Conservation (phyloP, 2,888 invertebrate species). For the Sipha maydis region DNA sequence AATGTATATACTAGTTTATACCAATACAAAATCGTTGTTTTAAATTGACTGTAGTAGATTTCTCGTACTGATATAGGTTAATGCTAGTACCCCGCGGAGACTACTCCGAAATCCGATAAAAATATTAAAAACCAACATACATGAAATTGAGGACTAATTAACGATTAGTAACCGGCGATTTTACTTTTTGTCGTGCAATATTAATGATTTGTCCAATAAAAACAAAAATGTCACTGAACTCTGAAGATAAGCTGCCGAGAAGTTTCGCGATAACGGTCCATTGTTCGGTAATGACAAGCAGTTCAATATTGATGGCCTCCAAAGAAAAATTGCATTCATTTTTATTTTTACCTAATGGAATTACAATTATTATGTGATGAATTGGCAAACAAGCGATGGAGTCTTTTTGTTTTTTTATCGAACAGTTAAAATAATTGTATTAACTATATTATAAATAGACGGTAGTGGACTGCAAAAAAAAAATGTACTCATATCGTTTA, state of each 20-base stretch:
- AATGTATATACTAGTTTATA: neutral
- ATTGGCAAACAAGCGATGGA: neutral
- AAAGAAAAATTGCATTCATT: conserved; percentile 25
- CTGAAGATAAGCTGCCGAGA: conserved; percentile 24
- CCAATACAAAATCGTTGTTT: neutral
- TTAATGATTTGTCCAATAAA: conserved; percentile 12
- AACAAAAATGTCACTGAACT: conserved; percentile 51
- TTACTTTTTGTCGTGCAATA: conserved; percentile 25
- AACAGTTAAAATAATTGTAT: neutral
- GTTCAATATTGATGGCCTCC: conserved; percentile 32
- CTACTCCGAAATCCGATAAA: neutral
- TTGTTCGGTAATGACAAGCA: conserved; percentile 45
- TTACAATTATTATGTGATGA: neutral
- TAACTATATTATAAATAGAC: too few relatives aligned
- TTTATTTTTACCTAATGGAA: neutral
- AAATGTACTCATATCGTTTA: too few relatives aligned
- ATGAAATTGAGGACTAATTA: conserved; percentile 3
- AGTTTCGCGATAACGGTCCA: conserved; percentile 40
- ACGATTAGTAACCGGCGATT: conserved; percentile 11
- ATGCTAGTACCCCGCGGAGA: neutral
- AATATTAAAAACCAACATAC: neutral
- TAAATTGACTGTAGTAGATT: neutral
- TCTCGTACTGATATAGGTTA: neutral
- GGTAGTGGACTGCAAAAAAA: too few relatives aligned
- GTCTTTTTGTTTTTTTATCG: neutral